Evolutionary conservation across 2,888 invertebrate genomes (phyloP), one percentile per base, ranked within the genome.

Genomic region (Cantharis nigra): DNA sequence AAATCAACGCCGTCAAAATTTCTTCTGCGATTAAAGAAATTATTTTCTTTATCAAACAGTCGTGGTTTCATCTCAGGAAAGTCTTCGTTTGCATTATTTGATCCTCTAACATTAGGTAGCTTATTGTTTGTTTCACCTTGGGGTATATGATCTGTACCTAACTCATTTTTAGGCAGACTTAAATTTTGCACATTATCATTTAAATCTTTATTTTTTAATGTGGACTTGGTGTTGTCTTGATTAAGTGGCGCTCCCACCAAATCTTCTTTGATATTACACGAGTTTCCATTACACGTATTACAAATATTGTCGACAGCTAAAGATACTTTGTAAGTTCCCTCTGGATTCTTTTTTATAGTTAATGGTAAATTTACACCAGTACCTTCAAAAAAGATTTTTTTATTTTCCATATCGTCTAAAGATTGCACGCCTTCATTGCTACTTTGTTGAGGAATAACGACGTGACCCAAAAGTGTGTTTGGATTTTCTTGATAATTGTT

Each of bases 311-410:
- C 85, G 7, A 87, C 76, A 78, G 89, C 88, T 9, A 89, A 85
- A 9, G 85, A 83, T n/a, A 89, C 78, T 75, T 88, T 85, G 26
- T 88, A 74, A 1, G 85, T 81, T 5, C 88, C 88, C 78, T 88
- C 85, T 1, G 81, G 72, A 74, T 84, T 83, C 75, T 84, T 83
- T 33, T 82, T 82, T 82, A 88, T 83, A 76, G 86, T 85, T 28
- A 89, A 80, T 4, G 89, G 89, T 10, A 89, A 80, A 78, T 87
- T 86, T 33, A 89, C 86, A 28, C 87, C 88, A 74, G 86, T 85
- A 4, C 88, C 88, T 4, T 86, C 79, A 77, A 88, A 88, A 74
- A 83, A 87, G 33, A 88, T 62, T 69, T 74, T 78, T n/a, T 72
- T 64, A n/a, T 20, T 76, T 49, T 49, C 49, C 23, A n/a, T 20